Evolutionary conservation across 2,888 invertebrate species (phyloP), one percentile per base, ranked within the genome.

Genomic region (Calliscelio sp.): DNA sequence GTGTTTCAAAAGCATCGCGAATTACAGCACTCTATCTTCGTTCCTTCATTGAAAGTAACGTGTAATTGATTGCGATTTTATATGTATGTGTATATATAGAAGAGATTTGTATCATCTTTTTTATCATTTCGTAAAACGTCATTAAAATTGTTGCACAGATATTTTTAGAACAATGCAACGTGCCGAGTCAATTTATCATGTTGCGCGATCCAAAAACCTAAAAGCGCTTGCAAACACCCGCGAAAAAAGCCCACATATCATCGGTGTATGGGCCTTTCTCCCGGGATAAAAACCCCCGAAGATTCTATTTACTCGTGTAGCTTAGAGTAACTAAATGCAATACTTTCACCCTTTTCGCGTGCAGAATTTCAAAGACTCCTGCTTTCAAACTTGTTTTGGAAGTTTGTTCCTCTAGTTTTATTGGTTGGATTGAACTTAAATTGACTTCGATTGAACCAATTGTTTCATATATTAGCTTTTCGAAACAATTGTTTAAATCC

Each of bases 371-470:
- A 77, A 66, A 71, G 59, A 78, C 46, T 75, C 57, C 53, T 73
- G 82, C 75, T 61, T 82, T 49, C 53, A 75, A 71, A 75, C 51
- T 73, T 61, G 82, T 77, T 82, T 82, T 82, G 82, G 71, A 82
- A 82, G 78, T 78, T 83, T 78, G 35, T 74, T 78, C 73, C 82
- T 78, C 78, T 73, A 73, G 55, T 66, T 77, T 41, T 55, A 71
- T 71, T 32, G 55, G 51, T 71, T 49, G 55, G 28, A 32, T 63
- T 51, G 20, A 46, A 79, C 44, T 65, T 32, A 25, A 35, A 20
- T 18, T 68, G 16, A 28, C 44, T 35, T 70, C 22, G 41, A 53
- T 38, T 20, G 20, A 73, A 73, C 38, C 18, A 32, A 46, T 51
- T 16, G 11, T 32, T 57, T n/a, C 35, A 11, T 66, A 32, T 51